Percentiles rank a stretch among this genome's conserved stretches.
phyloP scores from a whole-genome alignment of 2,888 invertebrate species.

The Yponomeuta malinellus region DNA sequence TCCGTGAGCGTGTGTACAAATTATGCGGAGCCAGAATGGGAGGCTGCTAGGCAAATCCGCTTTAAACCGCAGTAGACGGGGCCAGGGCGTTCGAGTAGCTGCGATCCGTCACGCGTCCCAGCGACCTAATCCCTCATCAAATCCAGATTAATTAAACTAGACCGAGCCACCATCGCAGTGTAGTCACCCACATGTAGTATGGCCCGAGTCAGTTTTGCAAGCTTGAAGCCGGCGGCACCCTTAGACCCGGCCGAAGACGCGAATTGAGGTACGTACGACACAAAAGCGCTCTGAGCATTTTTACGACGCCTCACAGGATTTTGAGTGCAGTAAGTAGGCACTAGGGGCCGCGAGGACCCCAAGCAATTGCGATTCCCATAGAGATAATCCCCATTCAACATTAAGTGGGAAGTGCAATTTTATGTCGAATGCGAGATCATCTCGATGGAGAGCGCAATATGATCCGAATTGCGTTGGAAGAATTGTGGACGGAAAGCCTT shows the following conservation, averaged over 20 bases:
- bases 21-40: conserved; percentile 54
- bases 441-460: not conserved
- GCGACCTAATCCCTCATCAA: conserved; percentile 71
- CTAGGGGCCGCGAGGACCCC: not conserved
- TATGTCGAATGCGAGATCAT: not conserved
- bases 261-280: not conserved
- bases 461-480: not conserved
- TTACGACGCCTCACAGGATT: not conserved
- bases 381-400: not conserved
- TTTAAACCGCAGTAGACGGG: conserved; percentile 62
- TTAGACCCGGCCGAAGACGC: not conserved
- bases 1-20: conserved; percentile 59
- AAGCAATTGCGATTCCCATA: not conserved
- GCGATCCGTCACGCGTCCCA: conserved; percentile 66
- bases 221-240: not conserved
- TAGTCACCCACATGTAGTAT: conserved; percentile 36
- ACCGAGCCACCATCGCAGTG: conserved; percentile 53
- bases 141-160: conserved; percentile 70
- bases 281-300: not conserved
- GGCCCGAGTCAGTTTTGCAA: conserved; percentile 25
- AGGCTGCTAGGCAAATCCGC: conserved; percentile 49
- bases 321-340: not conserved
- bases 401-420: conserved; percentile 3
- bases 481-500: too few species aligned
- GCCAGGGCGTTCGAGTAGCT: conserved; percentile 22